Conservation (phyloP, 2,113 vertebrate genomes). For the Pampusana beccarii region DNA sequence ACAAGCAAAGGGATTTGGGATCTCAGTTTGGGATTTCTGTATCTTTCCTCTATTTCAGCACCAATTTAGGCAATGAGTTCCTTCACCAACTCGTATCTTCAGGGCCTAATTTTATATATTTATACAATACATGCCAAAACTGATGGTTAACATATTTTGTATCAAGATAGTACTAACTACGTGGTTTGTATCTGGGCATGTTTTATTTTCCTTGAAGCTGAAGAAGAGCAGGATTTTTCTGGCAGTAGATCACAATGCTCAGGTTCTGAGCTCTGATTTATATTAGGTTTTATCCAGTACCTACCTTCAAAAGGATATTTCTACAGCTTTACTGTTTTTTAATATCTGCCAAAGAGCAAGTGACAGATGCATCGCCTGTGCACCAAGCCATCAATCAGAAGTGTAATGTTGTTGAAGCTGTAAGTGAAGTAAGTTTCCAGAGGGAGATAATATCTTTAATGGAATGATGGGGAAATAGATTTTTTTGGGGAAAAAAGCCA, state of each 20-base stretch:
- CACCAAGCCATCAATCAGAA: slow-evolving; percentile 36
- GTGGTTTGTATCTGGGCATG: neutral
- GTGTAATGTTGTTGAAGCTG: neutral
- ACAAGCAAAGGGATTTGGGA: neutral
- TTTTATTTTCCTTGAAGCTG: neutral
- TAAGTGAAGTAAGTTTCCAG: slow-evolving; percentile 42
- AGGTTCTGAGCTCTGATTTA: neutral
- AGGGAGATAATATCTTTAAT: slow-evolving; percentile 47
- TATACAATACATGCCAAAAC: neutral
- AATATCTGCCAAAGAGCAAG: slow-evolving; percentile 44
- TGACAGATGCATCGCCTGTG: slow-evolving; percentile 2
- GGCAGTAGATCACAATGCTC: neutral
- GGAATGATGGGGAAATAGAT: slow-evolving; percentile 29
- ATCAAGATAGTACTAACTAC: neutral
- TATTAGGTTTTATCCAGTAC: slow-evolving; percentile 11
- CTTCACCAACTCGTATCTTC: neutral
- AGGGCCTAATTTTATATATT: neutral
- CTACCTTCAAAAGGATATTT: slow-evolving; percentile 31
- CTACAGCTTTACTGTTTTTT: slow-evolving; percentile 17
- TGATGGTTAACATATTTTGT: neutral
- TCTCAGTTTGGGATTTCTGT: neutral
- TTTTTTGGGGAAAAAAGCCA: neutral
- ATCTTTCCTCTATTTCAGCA: neutral
- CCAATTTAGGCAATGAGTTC: neutral
- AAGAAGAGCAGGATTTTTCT: neutral